These are phyloP conservation scores for Cartodere bifasciata DNA, from an alignment of 2,888 invertebrate genomes.

Conservation along the genomic window DNA sequence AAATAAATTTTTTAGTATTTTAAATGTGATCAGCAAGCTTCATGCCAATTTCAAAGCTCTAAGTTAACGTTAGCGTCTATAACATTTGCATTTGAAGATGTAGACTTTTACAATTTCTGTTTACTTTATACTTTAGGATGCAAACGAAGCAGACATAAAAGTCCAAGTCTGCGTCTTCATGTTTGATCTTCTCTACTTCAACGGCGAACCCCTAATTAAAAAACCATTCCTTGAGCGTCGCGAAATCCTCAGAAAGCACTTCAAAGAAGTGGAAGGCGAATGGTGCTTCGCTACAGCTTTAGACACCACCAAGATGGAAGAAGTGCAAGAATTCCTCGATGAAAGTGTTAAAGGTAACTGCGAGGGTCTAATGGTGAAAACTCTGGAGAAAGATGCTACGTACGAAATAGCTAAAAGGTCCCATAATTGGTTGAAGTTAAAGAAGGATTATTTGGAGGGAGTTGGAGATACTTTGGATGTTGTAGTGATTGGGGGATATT, in stretches of 20 bases:
- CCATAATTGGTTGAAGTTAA: constrained; percentile 89
- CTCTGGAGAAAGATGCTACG: constrained; percentile 73
- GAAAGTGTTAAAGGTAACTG: constrained; percentile 93
- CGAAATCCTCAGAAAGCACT: constrained; percentile 55
- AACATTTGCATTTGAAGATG: too few relatives aligned
- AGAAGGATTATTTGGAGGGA: constrained; percentile 95
- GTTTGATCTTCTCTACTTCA: constrained; percentile 89
- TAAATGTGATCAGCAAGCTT: too few relatives aligned
- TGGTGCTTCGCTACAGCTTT: constrained; percentile 78
- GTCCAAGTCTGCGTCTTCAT: constrained; percentile 83
- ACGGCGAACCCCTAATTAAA: constrained; percentile 73
- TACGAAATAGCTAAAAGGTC: constrained; percentile 97
- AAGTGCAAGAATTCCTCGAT: constrained; percentile 87
- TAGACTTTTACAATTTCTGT: too few relatives aligned
- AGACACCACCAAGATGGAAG: constrained; percentile 78
- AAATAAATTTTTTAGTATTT: too few relatives aligned
- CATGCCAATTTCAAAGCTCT: too few relatives aligned
- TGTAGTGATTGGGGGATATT: constrained; percentile 90
- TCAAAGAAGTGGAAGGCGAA: constrained; percentile 59
- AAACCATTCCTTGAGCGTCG: constrained; percentile 65
- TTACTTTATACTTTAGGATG: constrained; percentile 50
- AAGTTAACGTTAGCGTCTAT: too few relatives aligned
- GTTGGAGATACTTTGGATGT: constrained; percentile 93
- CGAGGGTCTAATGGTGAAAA: constrained; percentile 98
- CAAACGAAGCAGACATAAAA: constrained; percentile 59